Evolutionary conservation across 2,113 vertebrate species (phyloP).

Genomic region (Meriones unguiculatus): DNA sequence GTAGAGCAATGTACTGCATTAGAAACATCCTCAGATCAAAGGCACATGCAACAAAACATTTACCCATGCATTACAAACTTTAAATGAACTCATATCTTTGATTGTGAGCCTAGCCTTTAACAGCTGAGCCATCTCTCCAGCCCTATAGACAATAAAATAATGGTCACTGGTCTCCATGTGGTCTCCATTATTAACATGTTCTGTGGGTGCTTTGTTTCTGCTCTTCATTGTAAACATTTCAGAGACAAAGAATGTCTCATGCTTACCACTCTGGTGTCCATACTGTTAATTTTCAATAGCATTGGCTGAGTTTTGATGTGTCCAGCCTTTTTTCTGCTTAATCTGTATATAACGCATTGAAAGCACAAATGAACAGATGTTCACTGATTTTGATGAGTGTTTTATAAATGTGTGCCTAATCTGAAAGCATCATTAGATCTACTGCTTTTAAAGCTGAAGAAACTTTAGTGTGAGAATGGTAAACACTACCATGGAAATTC

Average conservation of each 20-base stretch:
- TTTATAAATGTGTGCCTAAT: background rate
- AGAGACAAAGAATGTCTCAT: background rate
- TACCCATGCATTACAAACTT: background rate
- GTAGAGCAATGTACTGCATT: background rate
- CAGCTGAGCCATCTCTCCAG: background rate
- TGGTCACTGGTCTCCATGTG: background rate
- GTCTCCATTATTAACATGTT: background rate
- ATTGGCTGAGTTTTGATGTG: conserved; percentile 21
- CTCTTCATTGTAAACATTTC: background rate
- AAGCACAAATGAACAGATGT: background rate
- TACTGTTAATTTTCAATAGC: background rate
- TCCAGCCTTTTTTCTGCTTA: background rate
- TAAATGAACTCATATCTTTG: conserved; percentile 2
- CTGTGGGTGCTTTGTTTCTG: background rate
- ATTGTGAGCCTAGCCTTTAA: background rate
- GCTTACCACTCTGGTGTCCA: background rate
- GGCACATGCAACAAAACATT: background rate
- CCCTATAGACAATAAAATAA: background rate
- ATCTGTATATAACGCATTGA: background rate
- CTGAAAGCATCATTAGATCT: background rate
- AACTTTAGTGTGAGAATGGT: background rate
- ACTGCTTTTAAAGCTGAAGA: background rate
- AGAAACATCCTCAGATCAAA: background rate
- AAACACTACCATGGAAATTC: conserved; percentile 49
- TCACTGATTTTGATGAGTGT: background rate